A percentile compares a stretch with the other conserved stretches of the same genome.
These are phyloP conservation scores for Chaetodon trifascialis DNA, from an alignment of 2,113 vertebrate species.

Conservation along the genomic window DNA sequence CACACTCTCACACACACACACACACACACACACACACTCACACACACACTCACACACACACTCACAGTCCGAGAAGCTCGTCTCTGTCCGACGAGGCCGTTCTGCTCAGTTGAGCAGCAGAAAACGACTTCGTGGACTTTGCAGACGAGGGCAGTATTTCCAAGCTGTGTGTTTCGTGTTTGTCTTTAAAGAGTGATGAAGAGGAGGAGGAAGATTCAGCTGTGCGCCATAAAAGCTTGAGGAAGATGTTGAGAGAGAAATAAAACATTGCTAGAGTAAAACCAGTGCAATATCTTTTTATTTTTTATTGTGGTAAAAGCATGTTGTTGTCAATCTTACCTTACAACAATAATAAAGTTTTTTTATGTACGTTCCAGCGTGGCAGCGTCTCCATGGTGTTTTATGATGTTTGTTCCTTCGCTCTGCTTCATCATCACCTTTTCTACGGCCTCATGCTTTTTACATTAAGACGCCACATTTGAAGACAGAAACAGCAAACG, in stretches of 20 bases:
- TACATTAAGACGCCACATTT: slow-evolving; percentile 14
- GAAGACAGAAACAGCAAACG: background rate
- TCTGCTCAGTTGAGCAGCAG: background rate
- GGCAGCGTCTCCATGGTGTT: slow-evolving; percentile 35
- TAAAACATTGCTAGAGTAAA: slow-evolving; percentile 72
- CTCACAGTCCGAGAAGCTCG: slow-evolving; percentile 17
- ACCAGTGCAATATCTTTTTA: slow-evolving; percentile 86
- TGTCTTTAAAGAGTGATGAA: slow-evolving; percentile 39
- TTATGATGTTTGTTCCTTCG: background rate
- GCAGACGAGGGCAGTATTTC: slow-evolving; percentile 29
- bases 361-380: slow-evolving; percentile 57
- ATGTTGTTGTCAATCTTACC: slow-evolving; percentile 84
- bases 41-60: background rate
- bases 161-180: slow-evolving; percentile 35
- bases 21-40: background rate
- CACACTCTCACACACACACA: background rate
- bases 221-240: slow-evolving; percentile 47
- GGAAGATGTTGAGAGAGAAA: slow-evolving; percentile 27
- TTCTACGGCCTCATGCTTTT: slow-evolving; percentile 10
- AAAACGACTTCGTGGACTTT: background rate
- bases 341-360: slow-evolving; percentile 85
- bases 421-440: background rate
- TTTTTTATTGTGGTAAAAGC: slow-evolving; percentile 84
- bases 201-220: slow-evolving; percentile 37
- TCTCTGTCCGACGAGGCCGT: background rate